Evolutionary conservation across 2,113 vertebrate genomes (phyloP).

Genomic region (Phyllostomus discolor): DNA sequence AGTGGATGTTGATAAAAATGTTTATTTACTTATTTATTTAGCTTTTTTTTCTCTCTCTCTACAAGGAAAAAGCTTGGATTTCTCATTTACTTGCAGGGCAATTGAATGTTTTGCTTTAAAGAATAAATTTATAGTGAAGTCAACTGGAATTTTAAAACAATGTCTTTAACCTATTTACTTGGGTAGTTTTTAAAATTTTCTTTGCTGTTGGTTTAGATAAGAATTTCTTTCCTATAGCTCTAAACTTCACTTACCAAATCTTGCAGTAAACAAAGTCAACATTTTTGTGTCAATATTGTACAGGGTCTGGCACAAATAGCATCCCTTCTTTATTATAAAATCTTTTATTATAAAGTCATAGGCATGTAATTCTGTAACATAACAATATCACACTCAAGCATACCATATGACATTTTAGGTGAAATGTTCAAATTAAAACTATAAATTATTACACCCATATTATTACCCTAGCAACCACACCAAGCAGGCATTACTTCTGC

Average conservation of each 20-base stretch:
- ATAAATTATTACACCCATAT: too few species aligned
- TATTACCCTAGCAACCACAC: too few species aligned
- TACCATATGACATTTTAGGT: too few species aligned
- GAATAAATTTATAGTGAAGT: background rate
- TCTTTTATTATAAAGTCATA: too few species aligned
- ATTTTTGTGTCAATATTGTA: background rate
- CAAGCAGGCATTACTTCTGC: too few species aligned
- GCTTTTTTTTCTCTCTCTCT: background rate
- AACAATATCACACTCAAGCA: too few species aligned
- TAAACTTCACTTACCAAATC: background rate
- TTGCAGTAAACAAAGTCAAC: background rate
- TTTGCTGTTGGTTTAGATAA: background rate
- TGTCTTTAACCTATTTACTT: slow-evolving; percentile 29
- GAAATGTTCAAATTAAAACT: too few species aligned
- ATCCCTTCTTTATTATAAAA: too few species aligned
- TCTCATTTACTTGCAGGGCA: background rate
- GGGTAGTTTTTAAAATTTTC: slow-evolving; percentile 5
- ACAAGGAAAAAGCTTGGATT: background rate
- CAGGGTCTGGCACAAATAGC: too few species aligned
- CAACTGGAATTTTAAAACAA: background rate
- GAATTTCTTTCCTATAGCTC: slow-evolving; percentile 13
- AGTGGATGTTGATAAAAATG: background rate
- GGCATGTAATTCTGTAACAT: too few species aligned
- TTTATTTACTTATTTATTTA: background rate
- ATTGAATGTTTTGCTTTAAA: slow-evolving; percentile 45